These are phyloP conservation scores for Meteorus cinctellus DNA, from an alignment of 2,888 invertebrate species.

Conservation along the genomic window DNA sequence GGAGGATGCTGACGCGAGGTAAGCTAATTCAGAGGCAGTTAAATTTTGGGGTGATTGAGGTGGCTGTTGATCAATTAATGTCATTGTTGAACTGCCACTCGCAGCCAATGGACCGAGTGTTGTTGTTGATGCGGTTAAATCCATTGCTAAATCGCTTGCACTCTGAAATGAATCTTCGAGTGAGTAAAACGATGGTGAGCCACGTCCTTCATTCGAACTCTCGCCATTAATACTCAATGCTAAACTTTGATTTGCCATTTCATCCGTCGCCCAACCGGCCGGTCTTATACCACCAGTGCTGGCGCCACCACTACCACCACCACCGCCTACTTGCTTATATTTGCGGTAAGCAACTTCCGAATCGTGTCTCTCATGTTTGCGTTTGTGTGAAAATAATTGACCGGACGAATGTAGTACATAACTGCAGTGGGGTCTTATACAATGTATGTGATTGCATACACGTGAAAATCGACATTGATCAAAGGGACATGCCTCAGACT, in stretches of 20 bases:
- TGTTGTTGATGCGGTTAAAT: slow-evolving; percentile 67
- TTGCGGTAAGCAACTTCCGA: slow-evolving; percentile 91
- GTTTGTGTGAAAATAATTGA: slow-evolving; percentile 96
- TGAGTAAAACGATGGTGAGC: slow-evolving; percentile 75
- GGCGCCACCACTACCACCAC: slow-evolving; percentile 61
- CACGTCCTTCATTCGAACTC: slow-evolving; percentile 75
- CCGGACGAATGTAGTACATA: slow-evolving; percentile 98
- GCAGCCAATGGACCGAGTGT: slow-evolving; percentile 56
- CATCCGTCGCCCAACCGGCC: slow-evolving; percentile 68
- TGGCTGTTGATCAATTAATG: slow-evolving; percentile 51
- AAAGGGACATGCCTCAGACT: slow-evolving; percentile 95
- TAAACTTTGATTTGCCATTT: slow-evolving; percentile 61
- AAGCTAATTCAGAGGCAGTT: slow-evolving; percentile 67
- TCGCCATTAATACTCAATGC: slow-evolving; percentile 74
- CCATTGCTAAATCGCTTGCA: slow-evolving; percentile 70
- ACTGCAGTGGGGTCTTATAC: slow-evolving; percentile 94
- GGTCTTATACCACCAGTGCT: slow-evolving; percentile 71
- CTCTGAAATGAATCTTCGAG: slow-evolving; percentile 72
- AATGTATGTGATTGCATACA: slow-evolving; percentile 98
- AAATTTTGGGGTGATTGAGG: slow-evolving; percentile 54
- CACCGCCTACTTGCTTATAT: slow-evolving; percentile 78
- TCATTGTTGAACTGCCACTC: slow-evolving; percentile 58
- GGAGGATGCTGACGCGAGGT: slow-evolving; percentile 63
- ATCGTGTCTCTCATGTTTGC: slow-evolving; percentile 96
- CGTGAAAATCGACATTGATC: slow-evolving; percentile 94